These are phyloP conservation scores for Latrodectus elegans DNA, from an alignment of 2,888 invertebrate species.

Conservation along the genomic window DNA sequence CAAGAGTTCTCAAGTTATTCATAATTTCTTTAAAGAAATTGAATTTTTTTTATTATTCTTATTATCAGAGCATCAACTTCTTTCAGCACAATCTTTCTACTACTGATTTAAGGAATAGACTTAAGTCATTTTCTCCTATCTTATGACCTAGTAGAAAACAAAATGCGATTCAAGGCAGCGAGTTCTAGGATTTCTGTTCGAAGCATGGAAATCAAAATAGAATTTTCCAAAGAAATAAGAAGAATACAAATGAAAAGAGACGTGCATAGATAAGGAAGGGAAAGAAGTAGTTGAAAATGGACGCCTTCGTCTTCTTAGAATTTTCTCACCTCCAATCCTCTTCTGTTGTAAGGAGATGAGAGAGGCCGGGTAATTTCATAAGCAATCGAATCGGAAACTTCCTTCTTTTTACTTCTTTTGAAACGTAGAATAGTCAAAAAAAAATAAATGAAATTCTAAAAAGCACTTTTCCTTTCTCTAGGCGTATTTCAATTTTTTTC, in stretches of 20 bases:
- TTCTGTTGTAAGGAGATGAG: conserved; percentile 18
- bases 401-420: conserved; percentile 49
- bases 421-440: conserved; percentile 52
- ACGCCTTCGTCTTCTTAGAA: conserved; percentile 47
- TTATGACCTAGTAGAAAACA: conserved; percentile 28
- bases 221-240: background rate
- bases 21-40: too few relatives aligned
- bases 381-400: conserved; percentile 64
- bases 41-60: too few relatives aligned
- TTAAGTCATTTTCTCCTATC: conserved; percentile 46
- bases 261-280: background rate
- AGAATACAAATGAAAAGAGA: background rate
- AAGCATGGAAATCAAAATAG: conserved; percentile 19
- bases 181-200: conserved; percentile 35
- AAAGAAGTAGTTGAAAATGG: conserved; percentile 23
- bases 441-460: conserved; percentile 59
- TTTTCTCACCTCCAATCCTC: conserved; percentile 48
- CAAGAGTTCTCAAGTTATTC: too few relatives aligned
- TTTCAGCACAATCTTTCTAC: too few relatives aligned
- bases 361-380: conserved; percentile 57
- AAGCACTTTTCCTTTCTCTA: conserved; percentile 27
- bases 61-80: too few relatives aligned
- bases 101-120: background rate
- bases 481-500: background rate
- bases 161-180: conserved; percentile 46